phyloP scores from a whole-genome alignment of 2,888 invertebrate genomes.

The Drosophila barbarae region DNA sequence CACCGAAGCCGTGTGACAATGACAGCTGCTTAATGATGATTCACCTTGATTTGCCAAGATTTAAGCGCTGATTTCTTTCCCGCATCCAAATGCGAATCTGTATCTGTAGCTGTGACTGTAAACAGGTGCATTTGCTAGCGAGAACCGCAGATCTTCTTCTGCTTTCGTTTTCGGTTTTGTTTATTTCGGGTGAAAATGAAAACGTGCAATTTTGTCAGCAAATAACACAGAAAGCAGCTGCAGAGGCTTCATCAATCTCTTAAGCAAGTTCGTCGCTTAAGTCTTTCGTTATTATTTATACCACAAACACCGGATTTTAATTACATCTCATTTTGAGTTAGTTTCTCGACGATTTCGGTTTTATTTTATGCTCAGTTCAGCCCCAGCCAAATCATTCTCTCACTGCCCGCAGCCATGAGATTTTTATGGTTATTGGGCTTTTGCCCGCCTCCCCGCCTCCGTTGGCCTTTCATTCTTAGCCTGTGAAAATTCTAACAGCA shows the following conservation, averaged over 20 bases:
- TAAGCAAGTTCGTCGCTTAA: constrained; percentile 51
- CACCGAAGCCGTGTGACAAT: constrained; percentile 52
- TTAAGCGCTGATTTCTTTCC: constrained; percentile 48
- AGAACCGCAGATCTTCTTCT: constrained; percentile 46
- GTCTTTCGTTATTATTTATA: constrained; percentile 61
- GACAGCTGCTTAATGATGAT: constrained; percentile 59
- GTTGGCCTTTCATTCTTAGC: constrained; percentile 19
- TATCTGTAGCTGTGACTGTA: constrained; percentile 16
- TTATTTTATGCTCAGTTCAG: constrained; percentile 12
- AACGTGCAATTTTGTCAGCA: constrained; percentile 46
- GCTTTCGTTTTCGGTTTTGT: constrained; percentile 51
- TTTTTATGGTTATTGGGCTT: constrained; percentile 40
- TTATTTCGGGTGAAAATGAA: constrained; percentile 53
- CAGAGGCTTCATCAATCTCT: constrained; percentile 25
- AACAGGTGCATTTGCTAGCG: constrained; percentile 59
- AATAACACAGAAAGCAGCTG: constrained; percentile 54
- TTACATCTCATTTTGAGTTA: constrained; percentile 38
- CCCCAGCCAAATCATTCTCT: constrained; percentile 44
- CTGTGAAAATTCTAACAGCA: constrained; percentile 68
- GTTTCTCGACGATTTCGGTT: constrained; percentile 14
- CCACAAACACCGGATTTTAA: constrained; percentile 52
- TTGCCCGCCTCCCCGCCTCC: constrained; percentile 11
- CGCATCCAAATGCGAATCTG: background rate
- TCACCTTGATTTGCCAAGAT: constrained; percentile 58
- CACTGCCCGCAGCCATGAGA: constrained; percentile 45